Conservation (phyloP, 92 coral and sea anemone species). For the Siderastrea radians region DNA sequence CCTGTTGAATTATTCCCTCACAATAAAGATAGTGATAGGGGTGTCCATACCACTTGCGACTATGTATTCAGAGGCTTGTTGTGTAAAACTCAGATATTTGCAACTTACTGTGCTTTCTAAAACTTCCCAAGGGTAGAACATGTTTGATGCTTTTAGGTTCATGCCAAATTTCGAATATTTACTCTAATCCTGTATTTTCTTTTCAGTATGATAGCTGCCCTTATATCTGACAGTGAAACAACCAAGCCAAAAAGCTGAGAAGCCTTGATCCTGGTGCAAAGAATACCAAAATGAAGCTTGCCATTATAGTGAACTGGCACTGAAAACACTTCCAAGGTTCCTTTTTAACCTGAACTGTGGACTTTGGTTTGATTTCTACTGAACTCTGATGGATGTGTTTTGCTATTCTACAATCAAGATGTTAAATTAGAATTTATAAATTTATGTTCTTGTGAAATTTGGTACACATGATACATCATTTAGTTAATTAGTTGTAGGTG, state of each 20-base stretch:
- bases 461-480: neutral
- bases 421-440: neutral
- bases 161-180: too few relatives aligned
- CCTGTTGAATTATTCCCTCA: neutral
- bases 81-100: too few relatives aligned
- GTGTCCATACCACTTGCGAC: too few relatives aligned
- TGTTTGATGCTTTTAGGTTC: too few relatives aligned
- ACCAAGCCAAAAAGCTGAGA: conserved; percentile 28
- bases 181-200: neutral
- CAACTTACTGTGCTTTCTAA: too few relatives aligned
- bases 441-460: neutral
- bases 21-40: too few relatives aligned
- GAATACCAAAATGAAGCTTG: neutral
- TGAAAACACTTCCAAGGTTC: neutral
- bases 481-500: too few relatives aligned
- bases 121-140: too few relatives aligned
- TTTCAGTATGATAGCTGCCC: conserved; percentile 52
- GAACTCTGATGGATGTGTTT: neutral
- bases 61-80: too few relatives aligned
- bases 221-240: neutral
- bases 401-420: neutral
- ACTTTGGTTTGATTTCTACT: neutral
- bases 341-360: neutral
- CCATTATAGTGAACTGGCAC: neutral
- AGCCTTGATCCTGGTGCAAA: neutral